Evolutionary conservation across 2,797 vertebrate species (phyloP), one percentile per base, ranked within the genome.

Genomic region (Gallinago nigripennis): DNA sequence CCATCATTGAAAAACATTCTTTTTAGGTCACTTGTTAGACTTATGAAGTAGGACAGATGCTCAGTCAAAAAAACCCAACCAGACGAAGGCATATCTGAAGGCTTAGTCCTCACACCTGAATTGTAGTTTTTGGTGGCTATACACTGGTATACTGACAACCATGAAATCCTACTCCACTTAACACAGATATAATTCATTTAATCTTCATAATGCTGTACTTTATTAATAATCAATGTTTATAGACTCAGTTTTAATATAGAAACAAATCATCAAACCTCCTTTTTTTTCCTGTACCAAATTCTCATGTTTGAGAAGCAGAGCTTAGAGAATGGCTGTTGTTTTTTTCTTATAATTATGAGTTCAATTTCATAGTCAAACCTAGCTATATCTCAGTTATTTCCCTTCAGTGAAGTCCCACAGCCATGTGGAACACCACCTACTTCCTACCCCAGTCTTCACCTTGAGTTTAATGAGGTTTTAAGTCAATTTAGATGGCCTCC

Each of bases 11-110:
- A 48, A 60, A 91, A 37, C 19, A 39, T 76, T 82, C 33, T 64
- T 79, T 91, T 88, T 63, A 61, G 37, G 11, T 93, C 70, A 92
- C 20, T 35, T 69, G 14, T 45, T 84, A 70, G 30, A 57, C 86
- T 78, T 72, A 51, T 50, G 45, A 86, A 71, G 41, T 61, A 64
- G 61, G 50, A 70, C 16, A 61, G 25, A 78, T 86, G 12, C 68
- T 90, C 25, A 65, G 48, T 24, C 30, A 35, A 39, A 31, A 78
- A 30, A 57, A 37, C 4, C 3, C 61, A 43, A 15, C 6, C 18
- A 53, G 37, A 27, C 21, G 73, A 41, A 91, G 35, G 13, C 28
- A n/a, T 6, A 50, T 43, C 33, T 66, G 66, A 86, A 88, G 60
- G 61, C 41, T 48, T 48, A 65, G 46, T 85, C 16, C 12, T 94